phyloP scores from a whole-genome alignment of 2,113 vertebrate genomes.

The Rhinichthys klamathensis region DNA sequence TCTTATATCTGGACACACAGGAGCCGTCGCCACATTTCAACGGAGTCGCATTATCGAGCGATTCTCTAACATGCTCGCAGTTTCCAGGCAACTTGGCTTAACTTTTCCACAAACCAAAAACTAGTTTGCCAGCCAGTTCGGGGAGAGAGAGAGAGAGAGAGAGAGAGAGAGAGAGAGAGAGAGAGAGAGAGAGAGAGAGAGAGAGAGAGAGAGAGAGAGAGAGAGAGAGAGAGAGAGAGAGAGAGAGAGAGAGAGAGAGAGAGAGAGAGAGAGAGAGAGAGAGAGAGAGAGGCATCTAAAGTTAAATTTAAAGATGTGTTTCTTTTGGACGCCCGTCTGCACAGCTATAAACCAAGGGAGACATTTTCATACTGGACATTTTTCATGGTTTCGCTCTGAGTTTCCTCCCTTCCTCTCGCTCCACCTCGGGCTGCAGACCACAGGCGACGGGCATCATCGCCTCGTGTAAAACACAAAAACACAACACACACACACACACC shows the following conservation, averaged over 20 bases:
- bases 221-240: constrained; percentile 34
- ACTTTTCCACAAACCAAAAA: constrained; percentile 61
- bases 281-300: constrained; percentile 69
- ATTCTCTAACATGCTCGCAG: constrained; percentile 77
- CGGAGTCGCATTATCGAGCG: constrained; percentile 76
- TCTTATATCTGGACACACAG: constrained; percentile 64
- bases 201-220: constrained; percentile 19
- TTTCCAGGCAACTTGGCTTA: constrained; percentile 77
- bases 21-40: constrained; percentile 73
- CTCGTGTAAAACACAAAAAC: constrained; percentile 50
- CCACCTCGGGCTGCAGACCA: constrained; percentile 77
- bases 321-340: constrained; percentile 78
- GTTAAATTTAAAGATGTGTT: constrained; percentile 87
- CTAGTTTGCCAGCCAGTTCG: constrained; percentile 71
- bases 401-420: constrained; percentile 83
- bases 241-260: constrained; percentile 35
- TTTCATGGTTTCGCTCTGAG: constrained; percentile 82
- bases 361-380: constrained; percentile 86
- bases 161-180: constrained; percentile 54
- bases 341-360: constrained; percentile 83
- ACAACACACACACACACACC: constrained; percentile 33
- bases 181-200: no score
- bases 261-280: constrained; percentile 51
- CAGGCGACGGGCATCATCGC: constrained; percentile 70
- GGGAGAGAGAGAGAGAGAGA: constrained; percentile 53